Percentiles rank a stretch among this genome's conserved stretches.
Conservation (phyloP, 2,888 invertebrate species). For the Ennomos fuscantarius region DNA sequence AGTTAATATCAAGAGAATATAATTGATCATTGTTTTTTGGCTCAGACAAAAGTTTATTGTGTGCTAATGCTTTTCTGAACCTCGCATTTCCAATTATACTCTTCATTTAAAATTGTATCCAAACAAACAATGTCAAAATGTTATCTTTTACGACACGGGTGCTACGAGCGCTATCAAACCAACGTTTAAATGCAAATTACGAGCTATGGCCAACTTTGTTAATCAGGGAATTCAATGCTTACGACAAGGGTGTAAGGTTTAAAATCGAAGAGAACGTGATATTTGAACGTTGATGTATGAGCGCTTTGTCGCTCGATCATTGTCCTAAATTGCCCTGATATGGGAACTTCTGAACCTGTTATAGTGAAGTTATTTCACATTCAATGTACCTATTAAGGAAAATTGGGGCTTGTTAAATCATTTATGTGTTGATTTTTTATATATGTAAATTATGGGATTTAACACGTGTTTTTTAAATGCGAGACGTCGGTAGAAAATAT, state of each 20-base stretch:
- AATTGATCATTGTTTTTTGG: too few species aligned
- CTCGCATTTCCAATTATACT: constrained; percentile 19
- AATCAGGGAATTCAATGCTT: constrained; percentile 12
- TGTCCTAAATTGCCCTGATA: constrained; percentile 38
- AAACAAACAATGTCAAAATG: constrained; percentile 41
- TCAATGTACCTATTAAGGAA: constrained; percentile 19
- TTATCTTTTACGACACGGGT: constrained; percentile 40
- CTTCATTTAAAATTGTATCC: constrained; percentile 31
- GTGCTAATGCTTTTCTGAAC: too few species aligned
- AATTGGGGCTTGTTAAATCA: background rate
- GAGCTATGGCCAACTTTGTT: constrained; percentile 18
- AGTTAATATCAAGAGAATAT: too few species aligned
- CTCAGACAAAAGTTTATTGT: too few species aligned
- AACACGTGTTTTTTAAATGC: too few species aligned
- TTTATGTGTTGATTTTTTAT: constrained; percentile 8
- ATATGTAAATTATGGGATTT: background rate
- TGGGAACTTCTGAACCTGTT: constrained; percentile 30
- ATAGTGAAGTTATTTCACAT: constrained; percentile 31
- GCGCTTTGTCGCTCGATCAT: constrained; percentile 33
- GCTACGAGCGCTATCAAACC: constrained; percentile 38
- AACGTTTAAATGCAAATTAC: constrained; percentile 34
- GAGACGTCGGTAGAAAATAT: too few species aligned
- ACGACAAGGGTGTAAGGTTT: background rate
- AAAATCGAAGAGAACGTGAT: background rate
- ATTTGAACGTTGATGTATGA: constrained; percentile 24